A percentile compares a stretch with the other conserved stretches of the same genome.
Evolutionary conservation across 1,140 invertebrate genomes (phyloP).

Genomic region (Ectropis grisescens): DNA sequence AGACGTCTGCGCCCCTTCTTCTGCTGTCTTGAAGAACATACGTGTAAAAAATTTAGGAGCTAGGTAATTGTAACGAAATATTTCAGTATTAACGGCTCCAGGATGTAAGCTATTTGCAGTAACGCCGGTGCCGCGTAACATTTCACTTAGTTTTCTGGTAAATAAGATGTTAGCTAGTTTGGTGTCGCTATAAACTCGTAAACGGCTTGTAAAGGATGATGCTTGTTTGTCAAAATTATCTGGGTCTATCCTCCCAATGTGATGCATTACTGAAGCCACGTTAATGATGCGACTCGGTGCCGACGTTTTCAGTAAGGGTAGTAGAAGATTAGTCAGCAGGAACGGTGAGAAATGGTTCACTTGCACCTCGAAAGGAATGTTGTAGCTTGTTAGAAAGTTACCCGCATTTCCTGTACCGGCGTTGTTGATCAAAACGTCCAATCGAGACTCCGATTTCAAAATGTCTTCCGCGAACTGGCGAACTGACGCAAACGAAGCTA

Average conservation of each 20-base stretch:
- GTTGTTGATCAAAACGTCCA: conserved; percentile 82
- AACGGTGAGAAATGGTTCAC: conserved; percentile 91
- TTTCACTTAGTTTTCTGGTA: conserved; percentile 80
- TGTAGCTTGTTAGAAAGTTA: conserved; percentile 76
- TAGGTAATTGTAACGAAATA: conserved; percentile 13
- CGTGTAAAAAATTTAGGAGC: conserved; percentile 9
- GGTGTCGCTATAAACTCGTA: conserved; percentile 80
- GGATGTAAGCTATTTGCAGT: conserved; percentile 86
- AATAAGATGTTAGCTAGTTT: conserved; percentile 90
- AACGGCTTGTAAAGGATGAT: conserved; percentile 68
- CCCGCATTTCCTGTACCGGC: conserved; percentile 73
- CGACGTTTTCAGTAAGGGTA: conserved; percentile 80
- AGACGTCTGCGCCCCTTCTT: conserved; percentile 71
- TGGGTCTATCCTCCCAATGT: conserved; percentile 77
- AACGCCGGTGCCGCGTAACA: conserved; percentile 79
- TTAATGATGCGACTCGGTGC: conserved; percentile 84
- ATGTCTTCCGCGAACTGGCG: conserved; percentile 78
- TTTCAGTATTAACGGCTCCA: conserved; percentile 23
- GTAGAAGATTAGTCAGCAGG: conserved; percentile 76
- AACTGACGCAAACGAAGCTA: conserved; percentile 78
- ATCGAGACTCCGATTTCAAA: conserved; percentile 73
- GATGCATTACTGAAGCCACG: conserved; percentile 86
- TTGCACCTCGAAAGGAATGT: conserved; percentile 86
- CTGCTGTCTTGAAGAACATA: conserved; percentile 12
- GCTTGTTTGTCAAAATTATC: conserved; percentile 58